Evolutionary conservation across 1,140 invertebrate genomes (phyloP).

Genomic region (Chironomus tepperi): DNA sequence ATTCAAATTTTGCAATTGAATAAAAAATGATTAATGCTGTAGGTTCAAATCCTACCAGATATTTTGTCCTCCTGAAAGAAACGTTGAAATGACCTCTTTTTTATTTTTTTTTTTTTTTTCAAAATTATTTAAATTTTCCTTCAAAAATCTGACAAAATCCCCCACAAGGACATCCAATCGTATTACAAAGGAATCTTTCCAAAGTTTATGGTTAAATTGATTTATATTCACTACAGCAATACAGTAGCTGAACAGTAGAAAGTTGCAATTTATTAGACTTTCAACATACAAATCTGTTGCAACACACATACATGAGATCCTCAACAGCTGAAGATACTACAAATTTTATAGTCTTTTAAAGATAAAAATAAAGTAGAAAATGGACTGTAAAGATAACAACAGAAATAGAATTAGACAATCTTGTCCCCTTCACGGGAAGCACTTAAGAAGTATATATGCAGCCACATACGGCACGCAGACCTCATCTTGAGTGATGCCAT

Average conservation of each 20-base stretch:
- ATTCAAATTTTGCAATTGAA: no score
- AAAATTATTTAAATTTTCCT: no score
- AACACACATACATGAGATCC: no score
- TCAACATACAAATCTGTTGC: no score
- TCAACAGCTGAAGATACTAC: no score
- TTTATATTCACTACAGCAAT: background rate
- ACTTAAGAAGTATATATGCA: no score
- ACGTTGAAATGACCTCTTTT: background rate
- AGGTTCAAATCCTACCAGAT: no score
- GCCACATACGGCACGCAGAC: no score
- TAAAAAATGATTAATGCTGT: no score
- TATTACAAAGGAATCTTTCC: background rate
- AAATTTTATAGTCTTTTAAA: no score
- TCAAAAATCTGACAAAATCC: background rate
- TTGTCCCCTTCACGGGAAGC: no score
- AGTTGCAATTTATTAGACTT: background rate
- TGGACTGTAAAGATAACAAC: background rate
- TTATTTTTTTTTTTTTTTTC: background rate
- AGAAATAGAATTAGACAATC: background rate
- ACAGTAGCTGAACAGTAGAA: background rate
- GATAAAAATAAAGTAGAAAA: background rate
- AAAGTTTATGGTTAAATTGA: constrained; percentile 2
- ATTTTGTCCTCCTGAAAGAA: background rate
- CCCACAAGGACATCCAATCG: background rate
- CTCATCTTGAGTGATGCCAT: no score